Conservation (phyloP, 1,140 invertebrate genomes). For the Heliconius congener region DNA sequence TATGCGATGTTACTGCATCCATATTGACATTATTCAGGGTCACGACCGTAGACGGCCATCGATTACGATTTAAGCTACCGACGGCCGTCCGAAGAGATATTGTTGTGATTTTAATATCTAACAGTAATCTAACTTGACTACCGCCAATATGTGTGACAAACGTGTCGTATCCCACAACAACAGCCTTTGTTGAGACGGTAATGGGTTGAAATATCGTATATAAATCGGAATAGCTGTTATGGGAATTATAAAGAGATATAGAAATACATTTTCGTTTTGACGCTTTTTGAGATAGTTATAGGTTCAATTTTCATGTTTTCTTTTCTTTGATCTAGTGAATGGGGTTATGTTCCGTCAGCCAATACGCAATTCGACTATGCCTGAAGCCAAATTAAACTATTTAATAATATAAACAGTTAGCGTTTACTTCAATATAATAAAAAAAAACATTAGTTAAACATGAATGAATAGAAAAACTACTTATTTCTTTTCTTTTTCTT, state of each 20-base stretch:
- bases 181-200: neutral
- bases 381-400: neutral
- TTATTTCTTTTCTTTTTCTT: neutral
- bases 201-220: neutral
- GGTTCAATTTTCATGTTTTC: too few species aligned
- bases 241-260: neutral
- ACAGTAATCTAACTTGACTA: constrained; percentile 2
- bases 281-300: too few species aligned
- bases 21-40: constrained; percentile 47
- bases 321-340: too few species aligned
- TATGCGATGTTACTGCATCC: constrained; percentile 34
- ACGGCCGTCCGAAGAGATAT: constrained; percentile 22
- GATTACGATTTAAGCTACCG: constrained; percentile 45
- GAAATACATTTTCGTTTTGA: neutral
- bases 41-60: constrained; percentile 38
- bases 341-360: too few species aligned
- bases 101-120: constrained; percentile 27
- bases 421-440: too few species aligned
- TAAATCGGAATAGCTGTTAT: too few species aligned
- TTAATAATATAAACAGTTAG: neutral
- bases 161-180: neutral
- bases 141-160: neutral
- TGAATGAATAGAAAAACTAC: neutral
- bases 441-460: neutral
- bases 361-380: too few species aligned